Base-by-base conservation (phyloP, 1,140 invertebrate species). In the Pomacea maculata region DNA sequence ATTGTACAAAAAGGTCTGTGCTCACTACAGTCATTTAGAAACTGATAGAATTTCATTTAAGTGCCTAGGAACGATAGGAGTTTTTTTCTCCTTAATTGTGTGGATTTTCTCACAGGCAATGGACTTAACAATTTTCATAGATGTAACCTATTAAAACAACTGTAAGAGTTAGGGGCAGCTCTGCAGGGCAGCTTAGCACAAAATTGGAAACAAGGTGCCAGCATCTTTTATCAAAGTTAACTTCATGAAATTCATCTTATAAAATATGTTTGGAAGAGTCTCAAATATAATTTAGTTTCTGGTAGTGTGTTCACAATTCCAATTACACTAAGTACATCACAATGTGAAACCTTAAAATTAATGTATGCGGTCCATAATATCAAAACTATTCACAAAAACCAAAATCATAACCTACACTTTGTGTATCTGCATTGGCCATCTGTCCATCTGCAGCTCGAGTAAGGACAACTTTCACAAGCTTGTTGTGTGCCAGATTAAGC, bases 401-500 rank as follows among this genome's bases (percentile, higher is more conserved):
- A 70, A 45, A 21, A 11, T 70, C 9, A 25, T 63, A 34, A 75
- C 81, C 75, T 79, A 82, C 81, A 74, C 82, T 83, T 8, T 74
- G 75, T 55, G 74, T 68, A 25, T 83, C 82, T 2, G 61, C 67
- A 34, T 70, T 70, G 19, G 52, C 12, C 9, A 52, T 34, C 21
- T 78, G 70, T 14, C 77, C 73, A 15, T 67, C 70, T 15, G 78
- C 45, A 45, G 75, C 67, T 15, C 70, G 67, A 8, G 79, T 84
- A 11, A 87, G 76, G 0, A 61, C 82, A 25, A 87, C 57, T 11
- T 45, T 73, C 12, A 52, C 81, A n/a, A 91, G 92, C 88, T 91
- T 91, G 92, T 99, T 99, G 88, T 97, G 96, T 19, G 97, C 95
- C 92, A 99, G 94, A 89, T 98, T 98, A 1, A 99, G 92, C 61